phyloP scores from a whole-genome alignment of 2,888 invertebrate species.

The Zygogramma bicolorata region DNA sequence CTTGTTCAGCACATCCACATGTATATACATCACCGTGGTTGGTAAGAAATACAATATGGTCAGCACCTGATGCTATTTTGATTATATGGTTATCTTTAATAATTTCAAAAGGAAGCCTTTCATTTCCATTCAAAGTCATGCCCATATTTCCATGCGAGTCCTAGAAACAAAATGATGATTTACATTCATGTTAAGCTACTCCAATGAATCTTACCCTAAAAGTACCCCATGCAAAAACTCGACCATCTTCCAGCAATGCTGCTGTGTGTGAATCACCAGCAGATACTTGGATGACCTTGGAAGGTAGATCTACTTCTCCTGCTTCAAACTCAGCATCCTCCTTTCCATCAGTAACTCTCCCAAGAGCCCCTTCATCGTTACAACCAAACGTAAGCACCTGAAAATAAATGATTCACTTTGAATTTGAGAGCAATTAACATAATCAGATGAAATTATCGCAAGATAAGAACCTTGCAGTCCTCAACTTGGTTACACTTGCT shows the following conservation, averaged over 20 bases:
- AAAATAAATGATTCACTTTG: slow-evolving; percentile 28
- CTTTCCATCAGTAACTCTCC: slow-evolving; percentile 78
- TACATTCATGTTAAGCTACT: no score
- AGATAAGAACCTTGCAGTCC: no score
- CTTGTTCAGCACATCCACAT: slow-evolving; percentile 94
- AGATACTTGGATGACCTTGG: slow-evolving; percentile 74
- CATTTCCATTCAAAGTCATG: slow-evolving; percentile 74
- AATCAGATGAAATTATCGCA: no score
- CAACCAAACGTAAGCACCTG: slow-evolving; percentile 92
- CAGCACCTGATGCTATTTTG: slow-evolving; percentile 90
- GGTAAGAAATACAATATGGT: slow-evolving; percentile 89
- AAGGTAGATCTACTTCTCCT: slow-evolving; percentile 76
- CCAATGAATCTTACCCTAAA: slow-evolving; percentile 77
- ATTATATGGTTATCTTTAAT: slow-evolving; percentile 75
- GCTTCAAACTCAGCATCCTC: slow-evolving; percentile 85
- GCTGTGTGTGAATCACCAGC: slow-evolving; percentile 97
- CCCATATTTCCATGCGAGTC: slow-evolving; percentile 95
- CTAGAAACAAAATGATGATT: slow-evolving; percentile 64
- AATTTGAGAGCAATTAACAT: no score
- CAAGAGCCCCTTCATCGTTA: slow-evolving; percentile 97
- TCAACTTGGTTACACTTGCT: no score
- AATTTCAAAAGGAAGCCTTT: slow-evolving; percentile 73
- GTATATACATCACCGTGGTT: slow-evolving; percentile 79
- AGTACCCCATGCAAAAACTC: slow-evolving; percentile 94
- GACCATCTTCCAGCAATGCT: slow-evolving; percentile 85